Evolutionary conservation across 1,140 invertebrate species (phyloP).

Genomic region (Ips typographus): DNA sequence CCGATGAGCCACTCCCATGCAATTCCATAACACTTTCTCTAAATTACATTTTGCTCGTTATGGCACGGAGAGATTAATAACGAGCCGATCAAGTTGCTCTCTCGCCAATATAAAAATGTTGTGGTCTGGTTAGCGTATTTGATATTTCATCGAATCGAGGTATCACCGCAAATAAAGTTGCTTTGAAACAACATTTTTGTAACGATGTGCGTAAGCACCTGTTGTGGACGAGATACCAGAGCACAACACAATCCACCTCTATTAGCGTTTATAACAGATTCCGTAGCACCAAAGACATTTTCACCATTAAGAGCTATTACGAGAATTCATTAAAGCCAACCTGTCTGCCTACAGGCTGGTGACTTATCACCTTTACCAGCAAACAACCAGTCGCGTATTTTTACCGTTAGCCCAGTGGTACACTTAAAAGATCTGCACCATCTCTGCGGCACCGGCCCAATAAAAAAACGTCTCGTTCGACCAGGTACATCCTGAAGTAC

Average conservation of each 20-base stretch:
- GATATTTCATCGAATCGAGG: too few species aligned
- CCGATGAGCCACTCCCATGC: constrained; percentile 3
- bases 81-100: too few species aligned
- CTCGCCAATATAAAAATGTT: too few species aligned
- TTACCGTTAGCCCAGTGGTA: constrained; percentile 5
- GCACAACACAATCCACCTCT: too few species aligned
- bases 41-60: constrained; percentile 9
- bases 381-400: neutral
- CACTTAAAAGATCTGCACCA: constrained; percentile 1
- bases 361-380: neutral
- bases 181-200: too few species aligned
- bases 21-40: constrained; percentile 11
- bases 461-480: neutral
- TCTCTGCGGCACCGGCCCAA: neutral
- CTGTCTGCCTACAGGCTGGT: neutral
- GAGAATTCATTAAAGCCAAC: constrained; percentile 1
- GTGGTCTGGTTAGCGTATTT: too few species aligned
- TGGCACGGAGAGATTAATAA: neutral
- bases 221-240: too few species aligned
- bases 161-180: too few species aligned
- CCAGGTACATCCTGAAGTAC: neutral
- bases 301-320: neutral
- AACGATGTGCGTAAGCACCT: too few species aligned
- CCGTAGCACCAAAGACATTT: too few species aligned
- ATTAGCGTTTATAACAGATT: too few species aligned